These are phyloP conservation scores for Sweltsa coloradensis DNA, from an alignment of 1,140 invertebrate genomes.

Conservation along the genomic window DNA sequence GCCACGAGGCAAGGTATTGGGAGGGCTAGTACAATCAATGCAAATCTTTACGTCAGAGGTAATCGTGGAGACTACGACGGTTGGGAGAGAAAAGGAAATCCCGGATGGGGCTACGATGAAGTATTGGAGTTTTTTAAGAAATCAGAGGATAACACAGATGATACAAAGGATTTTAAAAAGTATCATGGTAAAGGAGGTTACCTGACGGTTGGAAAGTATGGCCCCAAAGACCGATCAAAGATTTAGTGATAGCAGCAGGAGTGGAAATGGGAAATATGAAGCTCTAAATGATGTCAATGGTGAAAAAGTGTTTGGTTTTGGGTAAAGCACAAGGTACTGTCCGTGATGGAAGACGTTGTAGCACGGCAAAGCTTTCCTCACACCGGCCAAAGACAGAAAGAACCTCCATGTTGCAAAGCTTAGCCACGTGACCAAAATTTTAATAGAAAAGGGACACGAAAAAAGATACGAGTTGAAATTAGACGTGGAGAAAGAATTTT, in stretches of 20 bases:
- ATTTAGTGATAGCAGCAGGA: background rate
- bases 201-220: conserved; percentile 22
- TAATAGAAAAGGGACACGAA: conserved; percentile 34
- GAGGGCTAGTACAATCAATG: conserved; percentile 84
- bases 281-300: conserved; percentile 27
- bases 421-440: conserved; percentile 56
- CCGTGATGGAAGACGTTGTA: conserved; percentile 41
- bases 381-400: conserved; percentile 61
- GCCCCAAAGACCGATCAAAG: background rate
- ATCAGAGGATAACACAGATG: conserved; percentile 55
- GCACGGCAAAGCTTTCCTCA: conserved; percentile 41
- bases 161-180: no score
- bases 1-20: conserved; percentile 71
- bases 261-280: conserved; percentile 5
- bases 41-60: conserved; percentile 92
- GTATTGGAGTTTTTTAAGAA: conserved; percentile 85
- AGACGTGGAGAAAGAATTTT: conserved; percentile 23
- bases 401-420: conserved; percentile 82
- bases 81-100: conserved; percentile 83
- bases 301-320: conserved; percentile 19
- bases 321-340: conserved; percentile 28
- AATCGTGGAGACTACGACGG: conserved; percentile 86
- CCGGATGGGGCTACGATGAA: conserved; percentile 81
- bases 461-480: conserved; percentile 36
- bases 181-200: conserved; percentile 24